These are phyloP conservation scores for Dendrocopos noguchii DNA, from an alignment of 2,113 vertebrate genomes.

Conservation along the genomic window DNA sequence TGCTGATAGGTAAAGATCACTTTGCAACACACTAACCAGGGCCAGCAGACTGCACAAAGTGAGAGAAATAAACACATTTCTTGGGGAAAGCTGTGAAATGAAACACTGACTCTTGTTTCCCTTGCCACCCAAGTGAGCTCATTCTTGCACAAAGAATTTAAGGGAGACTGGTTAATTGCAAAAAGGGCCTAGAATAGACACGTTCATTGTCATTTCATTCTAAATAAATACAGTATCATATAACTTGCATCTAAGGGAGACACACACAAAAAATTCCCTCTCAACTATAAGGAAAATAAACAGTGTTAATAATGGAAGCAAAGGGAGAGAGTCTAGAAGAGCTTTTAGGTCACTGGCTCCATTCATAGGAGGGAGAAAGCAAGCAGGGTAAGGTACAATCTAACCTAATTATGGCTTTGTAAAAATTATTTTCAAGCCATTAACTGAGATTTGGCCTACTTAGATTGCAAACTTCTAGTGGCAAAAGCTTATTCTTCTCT, in stretches of 20 bases:
- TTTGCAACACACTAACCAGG: background rate
- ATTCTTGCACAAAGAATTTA: background rate
- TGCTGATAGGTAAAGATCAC: background rate
- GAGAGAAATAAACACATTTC: background rate
- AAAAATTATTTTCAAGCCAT: slow-evolving; percentile 48
- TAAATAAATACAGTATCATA: slow-evolving; percentile 37
- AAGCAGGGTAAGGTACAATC: slow-evolving; percentile 36
- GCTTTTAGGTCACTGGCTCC: slow-evolving; percentile 52
- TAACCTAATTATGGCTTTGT: slow-evolving; percentile 47
- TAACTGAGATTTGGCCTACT: slow-evolving; percentile 57
- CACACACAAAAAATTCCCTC: background rate
- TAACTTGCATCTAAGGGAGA: slow-evolving; percentile 3
- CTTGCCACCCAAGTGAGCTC: background rate
- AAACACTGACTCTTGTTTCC: background rate
- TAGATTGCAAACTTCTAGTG: background rate
- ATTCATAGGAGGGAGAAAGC: slow-evolving; percentile 17
- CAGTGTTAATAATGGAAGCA: slow-evolving; percentile 46
- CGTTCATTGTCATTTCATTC: background rate
- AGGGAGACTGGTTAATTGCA: slow-evolving; percentile 5
- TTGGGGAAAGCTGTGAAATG: background rate
- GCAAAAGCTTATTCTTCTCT: background rate
- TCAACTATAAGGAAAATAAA: slow-evolving; percentile 40
- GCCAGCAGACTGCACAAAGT: background rate
- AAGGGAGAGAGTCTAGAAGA: slow-evolving; percentile 10
- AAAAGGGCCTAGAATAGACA: background rate